These are phyloP conservation scores for Epizoanthus scotinus DNA, from an alignment of 92 coral and sea anemone genomes.

Conservation along the genomic window DNA sequence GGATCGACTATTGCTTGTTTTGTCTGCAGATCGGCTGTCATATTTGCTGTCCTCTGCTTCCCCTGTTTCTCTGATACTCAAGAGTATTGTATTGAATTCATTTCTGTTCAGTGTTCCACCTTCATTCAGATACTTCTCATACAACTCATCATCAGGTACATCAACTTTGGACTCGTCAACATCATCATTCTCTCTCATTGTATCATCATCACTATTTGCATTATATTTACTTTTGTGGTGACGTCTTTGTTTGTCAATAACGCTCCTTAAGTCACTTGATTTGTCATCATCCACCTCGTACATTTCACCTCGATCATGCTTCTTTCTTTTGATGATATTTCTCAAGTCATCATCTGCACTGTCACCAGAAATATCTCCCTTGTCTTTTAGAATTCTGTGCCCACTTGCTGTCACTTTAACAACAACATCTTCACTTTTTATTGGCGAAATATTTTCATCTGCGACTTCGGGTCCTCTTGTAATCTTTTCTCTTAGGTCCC, in stretches of 20 bases:
- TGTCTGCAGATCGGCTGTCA: background rate
- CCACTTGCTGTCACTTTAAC: constrained; percentile 30
- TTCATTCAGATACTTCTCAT: constrained; percentile 12
- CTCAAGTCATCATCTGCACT: constrained; percentile 15
- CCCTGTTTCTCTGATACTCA: constrained; percentile 30
- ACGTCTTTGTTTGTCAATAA: constrained; percentile 53
- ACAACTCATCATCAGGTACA: constrained; percentile 51
- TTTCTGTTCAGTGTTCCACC: constrained; percentile 24
- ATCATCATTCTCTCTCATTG: constrained; percentile 1
- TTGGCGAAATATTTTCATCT: constrained; percentile 27
- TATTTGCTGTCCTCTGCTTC: constrained; percentile 36
- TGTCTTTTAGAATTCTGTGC: constrained; percentile 28
- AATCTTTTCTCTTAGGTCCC: constrained; percentile 59
- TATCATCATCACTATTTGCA: constrained; percentile 24
- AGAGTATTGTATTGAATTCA: constrained; percentile 9
- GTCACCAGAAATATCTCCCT: background rate
- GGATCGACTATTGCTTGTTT: background rate
- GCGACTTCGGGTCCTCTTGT: constrained; percentile 38
- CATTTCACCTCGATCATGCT: constrained; percentile 18
- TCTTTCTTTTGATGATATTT: constrained; percentile 33
- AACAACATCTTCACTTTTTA: constrained; percentile 24
- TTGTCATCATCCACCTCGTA: constrained; percentile 38
- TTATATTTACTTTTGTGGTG: constrained; percentile 21
- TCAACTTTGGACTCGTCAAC: constrained; percentile 45
- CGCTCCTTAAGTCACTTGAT: constrained; percentile 45